These are phyloP conservation scores for Talpa occidentalis DNA, from an alignment of 2,113 vertebrate species.

Conservation along the genomic window DNA sequence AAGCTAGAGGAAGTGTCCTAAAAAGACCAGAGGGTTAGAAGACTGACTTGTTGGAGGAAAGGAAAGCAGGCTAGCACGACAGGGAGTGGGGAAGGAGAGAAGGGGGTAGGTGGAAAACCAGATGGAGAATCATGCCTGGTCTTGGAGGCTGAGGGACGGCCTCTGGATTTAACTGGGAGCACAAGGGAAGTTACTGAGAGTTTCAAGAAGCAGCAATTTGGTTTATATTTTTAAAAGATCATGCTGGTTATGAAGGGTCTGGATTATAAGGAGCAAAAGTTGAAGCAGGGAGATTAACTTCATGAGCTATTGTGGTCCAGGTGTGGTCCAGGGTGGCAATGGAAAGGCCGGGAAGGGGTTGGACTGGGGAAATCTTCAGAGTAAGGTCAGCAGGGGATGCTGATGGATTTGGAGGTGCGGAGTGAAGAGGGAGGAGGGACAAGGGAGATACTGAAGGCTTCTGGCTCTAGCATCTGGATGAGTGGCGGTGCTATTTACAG, in stretches of 20 bases:
- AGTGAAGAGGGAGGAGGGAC: background rate
- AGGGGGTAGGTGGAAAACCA: background rate
- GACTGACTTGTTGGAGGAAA: background rate
- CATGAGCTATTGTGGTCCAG: background rate
- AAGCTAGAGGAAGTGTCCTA: background rate
- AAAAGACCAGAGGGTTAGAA: background rate
- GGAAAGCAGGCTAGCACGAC: background rate
- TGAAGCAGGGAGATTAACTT: background rate
- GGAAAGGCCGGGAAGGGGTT: background rate
- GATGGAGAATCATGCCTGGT: background rate
- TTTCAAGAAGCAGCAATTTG: background rate
- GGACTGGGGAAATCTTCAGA: background rate
- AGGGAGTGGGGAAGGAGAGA: background rate
- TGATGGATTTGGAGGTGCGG: background rate
- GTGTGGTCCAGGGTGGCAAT: background rate
- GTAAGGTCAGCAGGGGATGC: background rate
- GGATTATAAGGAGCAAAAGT: background rate
- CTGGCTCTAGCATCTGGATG: background rate
- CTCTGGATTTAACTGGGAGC: background rate
- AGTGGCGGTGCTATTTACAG: background rate
- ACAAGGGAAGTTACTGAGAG: background rate
- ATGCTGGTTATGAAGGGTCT: background rate
- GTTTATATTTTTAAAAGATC: background rate
- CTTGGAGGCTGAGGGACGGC: rapidly evolving
- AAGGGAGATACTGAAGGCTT: background rate